These are phyloP conservation scores for Xylophagus ater DNA, from an alignment of 2,888 invertebrate species.

Conservation along the genomic window DNA sequence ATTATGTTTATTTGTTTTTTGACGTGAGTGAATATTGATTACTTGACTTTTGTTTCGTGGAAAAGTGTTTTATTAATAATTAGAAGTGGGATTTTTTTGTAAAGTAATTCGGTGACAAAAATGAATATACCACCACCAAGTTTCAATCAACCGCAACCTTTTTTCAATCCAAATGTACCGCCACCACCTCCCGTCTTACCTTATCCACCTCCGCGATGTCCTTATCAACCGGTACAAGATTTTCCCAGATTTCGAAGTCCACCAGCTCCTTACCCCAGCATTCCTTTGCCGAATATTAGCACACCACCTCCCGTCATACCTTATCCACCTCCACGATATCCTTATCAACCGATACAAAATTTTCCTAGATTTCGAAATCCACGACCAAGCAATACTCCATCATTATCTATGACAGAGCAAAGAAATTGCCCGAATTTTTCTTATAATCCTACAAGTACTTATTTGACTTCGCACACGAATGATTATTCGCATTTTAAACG, in stretches of 20 bases:
- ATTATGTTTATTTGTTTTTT: too few species aligned
- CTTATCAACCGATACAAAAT: background rate
- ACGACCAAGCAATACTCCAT: background rate
- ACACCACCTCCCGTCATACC: background rate
- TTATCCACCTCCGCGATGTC: background rate
- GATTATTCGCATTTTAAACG: too few species aligned
- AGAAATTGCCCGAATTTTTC: background rate
- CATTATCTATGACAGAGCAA: background rate
- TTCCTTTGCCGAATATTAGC: background rate
- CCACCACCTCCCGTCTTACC: background rate
- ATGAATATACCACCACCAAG: conserved; percentile 27
- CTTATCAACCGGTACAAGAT: too few species aligned
- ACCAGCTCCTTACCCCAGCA: conserved; percentile 1
- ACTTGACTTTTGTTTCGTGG: too few species aligned
- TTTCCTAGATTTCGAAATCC: background rate
- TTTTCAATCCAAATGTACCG: conserved; percentile 8
- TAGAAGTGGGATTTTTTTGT: too few species aligned
- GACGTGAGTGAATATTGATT: too few species aligned
- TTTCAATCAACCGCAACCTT: conserved; percentile 22
- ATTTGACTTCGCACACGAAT: too few species aligned
- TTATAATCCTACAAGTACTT: too few species aligned
- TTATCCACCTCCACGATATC: background rate
- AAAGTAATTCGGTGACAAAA: too few species aligned
- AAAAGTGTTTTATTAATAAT: too few species aligned
- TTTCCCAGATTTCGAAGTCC: background rate